Evolutionary conservation across 2,888 invertebrate species (phyloP), one percentile per base, ranked within the genome.

Genomic region (Machimus rusticus): DNA sequence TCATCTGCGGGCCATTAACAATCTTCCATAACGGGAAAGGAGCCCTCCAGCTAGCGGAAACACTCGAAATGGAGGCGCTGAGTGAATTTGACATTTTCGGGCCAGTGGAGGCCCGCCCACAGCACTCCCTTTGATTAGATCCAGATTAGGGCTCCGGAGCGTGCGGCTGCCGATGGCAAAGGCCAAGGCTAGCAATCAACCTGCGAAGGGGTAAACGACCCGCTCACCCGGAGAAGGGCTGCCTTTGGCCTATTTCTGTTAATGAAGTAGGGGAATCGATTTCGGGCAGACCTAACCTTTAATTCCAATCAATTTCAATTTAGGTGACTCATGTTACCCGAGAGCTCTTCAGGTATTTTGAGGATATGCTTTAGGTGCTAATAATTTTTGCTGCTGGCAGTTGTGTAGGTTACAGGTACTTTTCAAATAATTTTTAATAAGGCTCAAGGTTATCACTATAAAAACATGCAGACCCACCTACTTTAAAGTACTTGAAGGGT

Each of bases 1-100:
- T 81, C 81, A 31, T 78, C 43, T 78, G 78, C 51, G 51, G 34
- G 23, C 34, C 81, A 55, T 81, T 55, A 81, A 46, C 81, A 55
- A 81, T 81, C 81, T 28, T 28, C 14, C 14, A 79, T 46, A 81
- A 55, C 31, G 39, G 55, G 8, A 81, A 55, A 81, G 23, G 81
- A 51, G 43, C 39, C 55, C 31, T 31, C n/a, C 39, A 19, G 78
- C 43, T 51, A 9, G 66, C 28, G 66, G 28, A 66, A 66, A 28
- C 66, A 66, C 23, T 66, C 12, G 23, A 66, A 51, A 66, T 66
- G 66, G 66, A 66, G 5, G 51, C 19, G 55, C 28, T 31, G 51
- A 81, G 34, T 51, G 81, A 34, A 31, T 51, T 34, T 81, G 28
- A 55, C 81, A 81, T 23, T 55, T 46, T 66, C 28, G 28, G 66